These are phyloP conservation scores for Sebastes elongatus DNA, from an alignment of 2,797 vertebrate genomes.

Conservation along the genomic window DNA sequence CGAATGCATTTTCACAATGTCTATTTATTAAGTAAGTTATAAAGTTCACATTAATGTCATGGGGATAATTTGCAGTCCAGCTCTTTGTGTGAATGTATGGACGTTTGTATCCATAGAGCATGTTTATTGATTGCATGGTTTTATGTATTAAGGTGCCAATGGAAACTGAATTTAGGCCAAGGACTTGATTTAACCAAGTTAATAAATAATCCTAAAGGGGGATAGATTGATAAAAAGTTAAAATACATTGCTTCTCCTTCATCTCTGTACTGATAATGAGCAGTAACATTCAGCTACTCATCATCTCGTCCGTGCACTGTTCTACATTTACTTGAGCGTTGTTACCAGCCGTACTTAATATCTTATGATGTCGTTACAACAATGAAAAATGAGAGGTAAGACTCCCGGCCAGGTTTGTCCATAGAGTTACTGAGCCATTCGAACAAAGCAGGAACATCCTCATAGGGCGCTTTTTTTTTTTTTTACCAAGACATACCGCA, in stretches of 20 bases:
- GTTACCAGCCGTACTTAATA: conserved; percentile 17
- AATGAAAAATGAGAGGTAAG: background rate
- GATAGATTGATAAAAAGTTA: background rate
- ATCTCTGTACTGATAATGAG: conserved; percentile 13
- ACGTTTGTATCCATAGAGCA: conserved; percentile 44
- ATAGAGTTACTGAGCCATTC: conserved; percentile 50
- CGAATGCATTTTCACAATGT: conserved; percentile 44
- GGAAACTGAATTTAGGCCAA: conserved; percentile 8
- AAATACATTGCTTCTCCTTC: background rate
- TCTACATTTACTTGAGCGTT: conserved; percentile 11
- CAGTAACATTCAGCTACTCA: background rate
- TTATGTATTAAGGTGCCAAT: conserved; percentile 48
- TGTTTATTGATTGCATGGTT: conserved; percentile 61
- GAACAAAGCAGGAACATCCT: conserved; percentile 41
- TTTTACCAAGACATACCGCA: conserved; percentile 15
- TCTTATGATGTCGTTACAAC: conserved; percentile 28
- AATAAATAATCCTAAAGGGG: conserved; percentile 14
- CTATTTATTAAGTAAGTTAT: conserved; percentile 64
- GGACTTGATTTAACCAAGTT: conserved; percentile 35
- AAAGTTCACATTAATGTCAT: conserved; percentile 30
- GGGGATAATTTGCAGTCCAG: conserved; percentile 4
- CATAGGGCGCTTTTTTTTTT: conserved; percentile 5
- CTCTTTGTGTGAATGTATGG: conserved; percentile 38
- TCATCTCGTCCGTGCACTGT: background rate
- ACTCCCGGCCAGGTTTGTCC: background rate